phyloP scores from a whole-genome alignment of 2,888 invertebrate species.

The Thalpophila matura region DNA sequence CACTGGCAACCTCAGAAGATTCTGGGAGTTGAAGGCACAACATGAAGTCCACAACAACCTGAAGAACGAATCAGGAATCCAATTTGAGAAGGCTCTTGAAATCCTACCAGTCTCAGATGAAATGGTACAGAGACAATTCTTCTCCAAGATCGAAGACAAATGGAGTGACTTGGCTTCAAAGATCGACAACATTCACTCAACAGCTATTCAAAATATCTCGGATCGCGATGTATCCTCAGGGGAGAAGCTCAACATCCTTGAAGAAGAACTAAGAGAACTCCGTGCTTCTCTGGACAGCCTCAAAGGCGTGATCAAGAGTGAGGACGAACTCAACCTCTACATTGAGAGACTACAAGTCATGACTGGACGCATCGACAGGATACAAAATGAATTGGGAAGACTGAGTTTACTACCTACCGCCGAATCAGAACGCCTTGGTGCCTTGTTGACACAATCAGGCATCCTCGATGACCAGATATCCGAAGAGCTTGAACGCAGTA shows the following conservation, averaged over 20 bases:
- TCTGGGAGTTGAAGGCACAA: conserved; percentile 97
- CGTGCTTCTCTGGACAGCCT: conserved; percentile 93
- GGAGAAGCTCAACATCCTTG: conserved; percentile 94
- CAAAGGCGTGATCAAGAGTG: conserved; percentile 95
- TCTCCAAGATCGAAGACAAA: conserved; percentile 94
- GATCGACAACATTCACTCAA: conserved; percentile 92
- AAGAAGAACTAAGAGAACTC: conserved; percentile 94
- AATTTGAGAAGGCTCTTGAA: conserved; percentile 94
- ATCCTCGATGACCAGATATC: conserved; percentile 93
- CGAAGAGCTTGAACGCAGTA: conserved; percentile 95
- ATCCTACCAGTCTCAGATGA: conserved; percentile 96
- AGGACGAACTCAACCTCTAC: conserved; percentile 95
- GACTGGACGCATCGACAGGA: conserved; percentile 93
- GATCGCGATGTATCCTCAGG: conserved; percentile 94
- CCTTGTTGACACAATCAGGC: conserved; percentile 93
- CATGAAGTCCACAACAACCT: conserved; percentile 95
- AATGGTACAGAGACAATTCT: conserved; percentile 94
- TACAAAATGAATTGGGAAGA: conserved; percentile 95
- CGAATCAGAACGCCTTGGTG: conserved; percentile 95
- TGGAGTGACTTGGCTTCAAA: conserved; percentile 93
- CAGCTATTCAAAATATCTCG: conserved; percentile 93
- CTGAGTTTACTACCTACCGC: conserved; percentile 93
- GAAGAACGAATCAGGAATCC: conserved; percentile 93
- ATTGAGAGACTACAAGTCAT: conserved; percentile 95
- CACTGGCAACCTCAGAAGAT: conserved; percentile 94